These are phyloP conservation scores for Cyrtonyx montezumae DNA, from an alignment of 2,113 vertebrate species.

Conservation along the genomic window DNA sequence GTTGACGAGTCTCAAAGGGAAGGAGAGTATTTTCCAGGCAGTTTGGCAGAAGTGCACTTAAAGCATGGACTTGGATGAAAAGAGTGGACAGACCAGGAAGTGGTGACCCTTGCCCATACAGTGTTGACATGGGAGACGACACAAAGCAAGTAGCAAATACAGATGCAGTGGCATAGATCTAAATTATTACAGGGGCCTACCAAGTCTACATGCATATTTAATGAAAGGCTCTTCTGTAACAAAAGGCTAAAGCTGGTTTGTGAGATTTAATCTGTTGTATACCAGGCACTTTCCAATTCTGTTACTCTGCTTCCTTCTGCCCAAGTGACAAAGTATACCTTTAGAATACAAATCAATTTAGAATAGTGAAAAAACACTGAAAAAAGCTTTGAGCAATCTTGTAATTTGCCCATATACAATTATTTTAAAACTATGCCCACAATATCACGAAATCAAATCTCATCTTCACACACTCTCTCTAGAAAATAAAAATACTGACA, in stretches of 20 bases:
- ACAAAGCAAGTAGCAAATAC: conserved; percentile 19
- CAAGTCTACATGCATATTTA: conserved; percentile 7
- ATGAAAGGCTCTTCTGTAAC: neutral
- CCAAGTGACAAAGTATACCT: neutral
- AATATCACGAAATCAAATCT: neutral
- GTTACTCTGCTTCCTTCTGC: neutral
- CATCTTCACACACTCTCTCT: neutral
- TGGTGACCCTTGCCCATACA: conserved; percentile 1
- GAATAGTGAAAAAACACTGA: neutral
- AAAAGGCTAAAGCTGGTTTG: conserved; percentile 1
- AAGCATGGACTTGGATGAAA: neutral
- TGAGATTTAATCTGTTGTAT: neutral
- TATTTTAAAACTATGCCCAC: neutral
- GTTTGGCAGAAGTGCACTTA: neutral
- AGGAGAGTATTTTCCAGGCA: neutral
- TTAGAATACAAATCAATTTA: conserved; percentile 32
- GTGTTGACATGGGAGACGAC: neutral
- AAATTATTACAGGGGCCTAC: conserved; percentile 1
- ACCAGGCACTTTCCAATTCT: neutral
- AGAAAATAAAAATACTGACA: neutral
- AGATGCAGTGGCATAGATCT: neutral
- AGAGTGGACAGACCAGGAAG: conserved; percentile 24
- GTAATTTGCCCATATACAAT: neutral
- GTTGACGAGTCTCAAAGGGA: neutral
- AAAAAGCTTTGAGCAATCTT: neutral